Conservation (phyloP, 2,888 invertebrate genomes). For the Lottia gigantea region DNA sequence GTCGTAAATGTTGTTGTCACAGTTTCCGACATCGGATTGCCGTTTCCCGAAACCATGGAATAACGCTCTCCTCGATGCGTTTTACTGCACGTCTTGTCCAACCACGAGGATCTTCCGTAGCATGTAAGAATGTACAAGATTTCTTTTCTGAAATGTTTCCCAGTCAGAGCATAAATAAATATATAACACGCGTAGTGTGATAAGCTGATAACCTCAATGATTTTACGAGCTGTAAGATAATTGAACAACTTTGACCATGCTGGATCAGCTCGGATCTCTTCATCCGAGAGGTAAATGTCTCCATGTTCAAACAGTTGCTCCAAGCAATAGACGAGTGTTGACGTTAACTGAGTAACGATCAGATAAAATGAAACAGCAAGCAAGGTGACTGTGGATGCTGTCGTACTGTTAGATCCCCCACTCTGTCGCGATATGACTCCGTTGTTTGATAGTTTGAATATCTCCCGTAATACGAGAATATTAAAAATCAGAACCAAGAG, state of each 20-base stretch:
- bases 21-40: conserved; percentile 33
- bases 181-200: conserved; percentile 63
- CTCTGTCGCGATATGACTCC: conserved; percentile 33
- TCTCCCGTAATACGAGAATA: conserved; percentile 52
- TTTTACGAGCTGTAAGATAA: conserved; percentile 44
- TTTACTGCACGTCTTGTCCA: conserved; percentile 19
- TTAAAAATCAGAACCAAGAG: conserved; percentile 53
- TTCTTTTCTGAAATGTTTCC: conserved; percentile 51
- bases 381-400: conserved; percentile 58
- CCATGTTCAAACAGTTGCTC: conserved; percentile 40
- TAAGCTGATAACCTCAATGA: conserved; percentile 55
- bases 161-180: conserved; percentile 56
- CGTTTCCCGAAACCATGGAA: conserved; percentile 38
- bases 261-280: conserved; percentile 43
- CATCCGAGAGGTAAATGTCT: conserved; percentile 38
- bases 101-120: conserved; percentile 27
- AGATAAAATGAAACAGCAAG: conserved; percentile 62
- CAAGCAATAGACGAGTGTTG: conserved; percentile 49
- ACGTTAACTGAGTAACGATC: conserved; percentile 57
- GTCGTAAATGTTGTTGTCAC: conserved; percentile 32
- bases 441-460: conserved; percentile 43
- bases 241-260: conserved; percentile 46
- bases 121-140: conserved; percentile 30
- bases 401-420: conserved; percentile 33
- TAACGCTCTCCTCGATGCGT: conserved; percentile 31